These are phyloP conservation scores for Turnix velox DNA, from an alignment of 2,113 vertebrate genomes.

Conservation along the genomic window DNA sequence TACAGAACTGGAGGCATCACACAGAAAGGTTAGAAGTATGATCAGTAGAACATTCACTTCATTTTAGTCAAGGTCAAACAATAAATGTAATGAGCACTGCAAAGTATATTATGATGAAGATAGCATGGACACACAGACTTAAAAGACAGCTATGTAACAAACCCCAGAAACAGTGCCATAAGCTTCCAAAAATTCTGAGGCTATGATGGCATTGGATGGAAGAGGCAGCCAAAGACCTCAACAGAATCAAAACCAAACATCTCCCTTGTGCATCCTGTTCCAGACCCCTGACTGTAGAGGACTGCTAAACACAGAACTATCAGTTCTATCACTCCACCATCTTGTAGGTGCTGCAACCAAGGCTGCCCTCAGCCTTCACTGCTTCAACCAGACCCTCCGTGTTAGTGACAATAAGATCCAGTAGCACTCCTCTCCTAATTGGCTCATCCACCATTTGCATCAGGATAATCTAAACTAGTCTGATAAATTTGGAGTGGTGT, in stretches of 20 bases:
- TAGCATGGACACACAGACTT: not conserved
- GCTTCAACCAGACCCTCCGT: too few relatives aligned
- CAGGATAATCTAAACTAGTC: not conserved
- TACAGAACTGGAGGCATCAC: not conserved
- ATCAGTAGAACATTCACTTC: not conserved
- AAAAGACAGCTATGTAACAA: not conserved
- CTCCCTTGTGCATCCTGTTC: slow-evolving; percentile 1
- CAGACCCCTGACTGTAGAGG: not conserved
- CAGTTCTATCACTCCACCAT: too few relatives aligned
- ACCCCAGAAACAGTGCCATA: not conserved
- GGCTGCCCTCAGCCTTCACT: too few relatives aligned
- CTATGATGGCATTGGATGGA: not conserved
- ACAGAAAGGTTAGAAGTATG: not conserved
- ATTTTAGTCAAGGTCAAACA: not conserved
- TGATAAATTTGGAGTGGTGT: not conserved
- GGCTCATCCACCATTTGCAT: too few relatives aligned
- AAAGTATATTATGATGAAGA: not conserved
- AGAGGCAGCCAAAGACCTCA: not conserved
- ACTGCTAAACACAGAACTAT: not conserved
- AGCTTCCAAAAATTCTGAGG: not conserved
- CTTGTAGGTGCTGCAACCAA: too few relatives aligned
- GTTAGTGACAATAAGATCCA: too few relatives aligned
- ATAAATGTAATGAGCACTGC: not conserved
- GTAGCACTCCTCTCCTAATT: too few relatives aligned
- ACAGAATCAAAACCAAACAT: not conserved